Evolutionary conservation across 2,797 vertebrate species (phyloP).

Genomic region (Parotocinclus haroldoi): DNA sequence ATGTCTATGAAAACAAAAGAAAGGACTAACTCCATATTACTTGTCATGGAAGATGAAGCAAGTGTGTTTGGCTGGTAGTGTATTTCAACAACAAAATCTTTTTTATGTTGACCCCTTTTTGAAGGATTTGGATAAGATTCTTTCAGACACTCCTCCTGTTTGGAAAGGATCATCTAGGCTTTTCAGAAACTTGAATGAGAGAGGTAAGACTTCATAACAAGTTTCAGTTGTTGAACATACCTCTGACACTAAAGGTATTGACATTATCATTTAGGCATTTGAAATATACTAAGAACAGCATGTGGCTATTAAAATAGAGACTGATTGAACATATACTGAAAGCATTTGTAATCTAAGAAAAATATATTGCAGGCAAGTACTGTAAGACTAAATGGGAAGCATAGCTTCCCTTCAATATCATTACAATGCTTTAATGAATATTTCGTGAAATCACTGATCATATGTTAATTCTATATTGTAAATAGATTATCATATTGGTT

Average conservation of each 20-base stretch:
- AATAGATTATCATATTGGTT: too few species aligned
- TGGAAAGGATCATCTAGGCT: slow-evolving; percentile 94
- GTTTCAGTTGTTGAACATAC: neutral
- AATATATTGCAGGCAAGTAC: neutral
- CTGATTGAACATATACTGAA: neutral
- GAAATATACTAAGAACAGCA: neutral
- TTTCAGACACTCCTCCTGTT: slow-evolving; percentile 88
- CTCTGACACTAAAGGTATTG: slow-evolving; percentile 1
- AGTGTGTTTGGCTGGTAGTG: too few species aligned
- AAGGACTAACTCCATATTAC: too few species aligned
- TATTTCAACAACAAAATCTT: slow-evolving; percentile 43
- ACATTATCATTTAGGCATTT: slow-evolving; percentile 1
- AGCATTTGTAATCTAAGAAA: neutral
- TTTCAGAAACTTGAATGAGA: slow-evolving; percentile 86
- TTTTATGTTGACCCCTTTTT: slow-evolving; percentile 41
- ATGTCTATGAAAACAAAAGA: too few species aligned
- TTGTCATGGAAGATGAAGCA: too few species aligned
- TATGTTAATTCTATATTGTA: too few species aligned
- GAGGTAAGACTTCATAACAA: slow-evolving; percentile 65
- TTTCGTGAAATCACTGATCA: too few species aligned
- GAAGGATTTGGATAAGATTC: slow-evolving; percentile 88
- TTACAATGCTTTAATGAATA: too few species aligned
- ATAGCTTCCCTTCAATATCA: too few species aligned
- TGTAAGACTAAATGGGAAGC: too few species aligned
- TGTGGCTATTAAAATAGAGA: too few species aligned